Conservation (phyloP, 2,888 invertebrate genomes). For the Morpho achilles region DNA sequence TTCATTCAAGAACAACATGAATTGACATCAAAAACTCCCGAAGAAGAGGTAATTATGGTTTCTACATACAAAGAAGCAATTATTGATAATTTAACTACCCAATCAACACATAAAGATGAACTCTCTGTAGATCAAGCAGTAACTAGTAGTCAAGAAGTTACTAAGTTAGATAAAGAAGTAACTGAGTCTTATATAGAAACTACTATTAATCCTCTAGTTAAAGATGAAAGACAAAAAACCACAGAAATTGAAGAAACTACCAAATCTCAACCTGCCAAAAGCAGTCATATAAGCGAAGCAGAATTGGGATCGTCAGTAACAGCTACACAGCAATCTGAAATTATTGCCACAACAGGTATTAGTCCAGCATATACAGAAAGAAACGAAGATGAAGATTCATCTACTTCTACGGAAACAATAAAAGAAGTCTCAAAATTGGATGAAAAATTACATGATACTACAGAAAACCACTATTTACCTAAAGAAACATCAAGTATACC, state of each 20-base stretch:
- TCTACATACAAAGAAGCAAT: not conserved
- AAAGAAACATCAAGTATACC: constrained; percentile 7
- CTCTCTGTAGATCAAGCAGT: not conserved
- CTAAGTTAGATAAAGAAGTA: constrained; percentile 1
- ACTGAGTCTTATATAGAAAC: constrained; percentile 2
- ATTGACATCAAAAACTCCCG: not conserved
- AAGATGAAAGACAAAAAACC: not conserved
- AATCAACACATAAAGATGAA: constrained; percentile 5
- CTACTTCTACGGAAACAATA: not conserved
- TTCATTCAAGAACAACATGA: not conserved
- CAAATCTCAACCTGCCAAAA: constrained; percentile 14
- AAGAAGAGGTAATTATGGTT: not conserved
- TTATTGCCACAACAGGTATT: constrained; percentile 25
- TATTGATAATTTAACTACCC: constrained; percentile 1
- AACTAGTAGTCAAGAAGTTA: constrained; percentile 4
- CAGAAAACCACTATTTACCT: constrained; percentile 6
- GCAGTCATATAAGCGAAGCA: constrained; percentile 16
- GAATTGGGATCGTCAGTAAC: constrained; percentile 15
- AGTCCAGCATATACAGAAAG: constrained; percentile 6
- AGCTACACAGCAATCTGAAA: constrained; percentile 26
- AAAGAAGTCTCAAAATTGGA: not conserved
- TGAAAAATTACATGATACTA: constrained; percentile 2
- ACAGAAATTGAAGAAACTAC: constrained; percentile 21
- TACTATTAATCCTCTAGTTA: constrained; percentile 1
- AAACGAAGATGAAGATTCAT: not conserved